Evolutionary conservation across 2,113 vertebrate species (phyloP), one percentile per base, ranked within the genome.

Genomic region (Psilopogon haemacephalus): DNA sequence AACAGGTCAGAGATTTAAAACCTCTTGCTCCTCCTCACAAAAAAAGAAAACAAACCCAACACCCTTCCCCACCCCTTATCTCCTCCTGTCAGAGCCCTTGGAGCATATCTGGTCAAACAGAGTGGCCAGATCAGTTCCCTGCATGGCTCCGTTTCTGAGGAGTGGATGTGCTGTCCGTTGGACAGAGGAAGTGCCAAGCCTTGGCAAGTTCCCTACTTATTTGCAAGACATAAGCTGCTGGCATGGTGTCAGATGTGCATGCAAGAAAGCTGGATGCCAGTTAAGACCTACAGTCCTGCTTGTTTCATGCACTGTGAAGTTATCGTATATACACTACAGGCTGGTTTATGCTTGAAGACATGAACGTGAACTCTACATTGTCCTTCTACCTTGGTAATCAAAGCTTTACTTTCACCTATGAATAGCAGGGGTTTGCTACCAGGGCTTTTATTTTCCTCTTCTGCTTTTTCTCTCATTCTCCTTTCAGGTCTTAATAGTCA

Each of bases 201-300:
- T 90, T 93, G 93, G 85, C 80, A 93, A 70, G 88, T 84, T 86
- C 91, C 63, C 70, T 77, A 55, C 74, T 86, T 94, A 85, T 92
- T 84, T 95, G 93, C 95, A 96, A 96, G 95, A 91, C 81, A 90
- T 56, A 95, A 95, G 84, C 90, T 96, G 93, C 82, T 95, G 95
- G 89, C 37, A 0, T 68, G 85, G 88, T 89, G 91, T 94, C 93
- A 78, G 89, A 92, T 93, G 68, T 83, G 83, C 83, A 94, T 93
- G 91, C 94, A 94, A 91, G 85, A 87, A 94, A 88, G 84, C 95
- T 92, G 87, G 77, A 92, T 90, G 89, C 82, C 86, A 72, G 54
- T 94, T 89, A 90, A 92, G 88, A 91, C 95, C 88, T 94, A 89
- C 77, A 86, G 86, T 89, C 84, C 86, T 77, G 79, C 86, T 94